Percentiles rank a stretch among this genome's conserved stretches.
phyloP scores from a whole-genome alignment of 2,888 invertebrate species.

The Fragum sueziense region DNA sequence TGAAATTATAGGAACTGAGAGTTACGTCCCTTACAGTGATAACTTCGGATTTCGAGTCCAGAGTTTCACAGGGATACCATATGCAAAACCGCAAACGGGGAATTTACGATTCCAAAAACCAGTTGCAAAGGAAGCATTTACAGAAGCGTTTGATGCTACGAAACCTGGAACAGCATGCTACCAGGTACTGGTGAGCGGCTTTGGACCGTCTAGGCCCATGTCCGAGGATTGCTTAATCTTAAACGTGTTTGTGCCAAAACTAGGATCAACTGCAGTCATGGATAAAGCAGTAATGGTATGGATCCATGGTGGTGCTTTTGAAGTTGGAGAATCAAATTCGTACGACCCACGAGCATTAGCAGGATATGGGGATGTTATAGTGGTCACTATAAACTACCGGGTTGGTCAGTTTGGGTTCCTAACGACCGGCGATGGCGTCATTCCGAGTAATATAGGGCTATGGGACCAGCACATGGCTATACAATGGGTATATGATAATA shows the following conservation, averaged over 20 bases:
- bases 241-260: conserved; percentile 44
- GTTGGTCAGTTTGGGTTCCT: conserved; percentile 66
- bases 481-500: conserved; percentile 68
- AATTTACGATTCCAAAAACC: conserved; percentile 49
- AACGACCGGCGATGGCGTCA: conserved; percentile 41
- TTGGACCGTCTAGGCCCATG: not conserved
- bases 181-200: not conserved
- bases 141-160: conserved; percentile 31
- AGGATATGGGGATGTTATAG: conserved; percentile 49
- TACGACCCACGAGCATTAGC: conserved; percentile 32
- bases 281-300: conserved; percentile 47
- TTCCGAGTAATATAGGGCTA: conserved; percentile 69
- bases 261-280: not conserved
- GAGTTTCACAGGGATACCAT: conserved; percentile 36
- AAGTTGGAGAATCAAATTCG: conserved; percentile 26
- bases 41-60: not conserved
- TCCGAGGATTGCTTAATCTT: conserved; percentile 52
- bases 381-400: conserved; percentile 65
- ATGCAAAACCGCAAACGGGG: conserved; percentile 42
- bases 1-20: not conserved
- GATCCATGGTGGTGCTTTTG: conserved; percentile 55
- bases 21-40: conserved; percentile 2
- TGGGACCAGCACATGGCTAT: conserved; percentile 71
- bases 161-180: conserved; percentile 30
- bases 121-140: conserved; percentile 20